Conservation (phyloP, 2,888 invertebrate genomes). For the Tineola bisselliella region DNA sequence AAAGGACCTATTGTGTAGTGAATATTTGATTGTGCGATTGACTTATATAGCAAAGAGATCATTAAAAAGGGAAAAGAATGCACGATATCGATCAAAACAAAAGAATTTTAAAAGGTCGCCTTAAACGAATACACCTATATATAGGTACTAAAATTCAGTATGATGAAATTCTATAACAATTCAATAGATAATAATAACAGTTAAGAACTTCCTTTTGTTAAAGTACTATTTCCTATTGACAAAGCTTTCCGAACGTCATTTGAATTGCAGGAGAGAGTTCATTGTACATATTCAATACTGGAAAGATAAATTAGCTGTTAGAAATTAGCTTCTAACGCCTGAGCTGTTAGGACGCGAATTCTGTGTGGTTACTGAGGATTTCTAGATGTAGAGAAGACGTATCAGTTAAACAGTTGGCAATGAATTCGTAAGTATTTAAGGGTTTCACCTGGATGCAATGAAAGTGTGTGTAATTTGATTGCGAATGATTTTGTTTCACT, state of each 20-base stretch:
- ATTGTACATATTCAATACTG: slow-evolving; percentile 32
- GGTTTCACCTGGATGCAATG: not conserved
- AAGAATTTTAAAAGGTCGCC: not conserved
- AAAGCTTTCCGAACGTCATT: slow-evolving; percentile 31
- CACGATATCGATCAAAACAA: not conserved
- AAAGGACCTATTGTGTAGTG: too few species aligned
- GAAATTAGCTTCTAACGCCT: not conserved
- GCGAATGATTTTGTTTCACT: not conserved
- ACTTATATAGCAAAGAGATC: not conserved
- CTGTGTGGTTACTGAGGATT: not conserved
- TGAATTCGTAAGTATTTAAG: slow-evolving; percentile 27
- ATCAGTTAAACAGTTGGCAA: not conserved
- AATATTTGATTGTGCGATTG: too few species aligned
- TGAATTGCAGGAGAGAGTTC: slow-evolving; percentile 40
- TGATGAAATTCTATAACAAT: slow-evolving; percentile 2
- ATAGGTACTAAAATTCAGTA: not conserved
- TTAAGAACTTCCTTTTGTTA: not conserved
- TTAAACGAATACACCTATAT: not conserved
- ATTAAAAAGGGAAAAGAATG: not conserved
- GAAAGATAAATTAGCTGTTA: slow-evolving; percentile 8
- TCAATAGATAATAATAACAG: slow-evolving; percentile 1
- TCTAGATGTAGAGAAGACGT: not conserved
- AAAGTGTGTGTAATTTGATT: not conserved
- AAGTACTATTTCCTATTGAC: slow-evolving; percentile 21
- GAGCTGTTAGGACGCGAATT: not conserved